These are phyloP conservation scores for Globia sparganii DNA, from an alignment of 2,888 invertebrate genomes.

Conservation along the genomic window DNA sequence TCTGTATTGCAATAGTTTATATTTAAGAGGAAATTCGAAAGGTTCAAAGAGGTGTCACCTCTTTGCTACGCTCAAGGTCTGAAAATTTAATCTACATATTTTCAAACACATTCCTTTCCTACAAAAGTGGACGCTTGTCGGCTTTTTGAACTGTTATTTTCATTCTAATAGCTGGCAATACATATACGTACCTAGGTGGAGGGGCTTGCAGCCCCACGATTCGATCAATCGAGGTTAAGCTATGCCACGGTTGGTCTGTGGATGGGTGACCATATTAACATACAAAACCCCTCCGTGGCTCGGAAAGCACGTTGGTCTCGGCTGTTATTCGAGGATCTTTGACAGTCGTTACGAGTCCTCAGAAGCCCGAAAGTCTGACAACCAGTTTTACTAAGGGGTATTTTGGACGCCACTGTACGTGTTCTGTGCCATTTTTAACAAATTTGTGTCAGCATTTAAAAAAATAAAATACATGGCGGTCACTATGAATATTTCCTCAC, in stretches of 20 bases:
- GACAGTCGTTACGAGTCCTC: background rate
- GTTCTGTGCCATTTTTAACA: background rate
- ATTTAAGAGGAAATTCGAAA: background rate
- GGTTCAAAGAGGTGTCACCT: background rate
- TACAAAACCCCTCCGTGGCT: background rate
- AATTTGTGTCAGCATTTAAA: background rate
- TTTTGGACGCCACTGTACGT: background rate
- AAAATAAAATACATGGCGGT: background rate
- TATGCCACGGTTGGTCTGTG: background rate
- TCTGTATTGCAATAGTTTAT: background rate
- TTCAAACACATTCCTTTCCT: background rate
- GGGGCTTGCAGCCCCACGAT: background rate
- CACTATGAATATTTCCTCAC: background rate
- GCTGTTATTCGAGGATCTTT: background rate
- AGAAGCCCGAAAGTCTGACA: background rate
- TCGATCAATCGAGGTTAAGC: background rate
- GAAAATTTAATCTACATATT: background rate
- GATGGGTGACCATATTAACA: background rate
- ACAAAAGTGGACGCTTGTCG: background rate
- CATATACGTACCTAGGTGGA: background rate
- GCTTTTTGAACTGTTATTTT: background rate
- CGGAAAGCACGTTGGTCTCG: too few species aligned
- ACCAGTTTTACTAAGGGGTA: background rate
- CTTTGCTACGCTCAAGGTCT: background rate
- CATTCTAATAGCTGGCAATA: background rate